Evolutionary conservation across 2,888 invertebrate species (phyloP).

Genomic region (Drosophila pegasa): DNA sequence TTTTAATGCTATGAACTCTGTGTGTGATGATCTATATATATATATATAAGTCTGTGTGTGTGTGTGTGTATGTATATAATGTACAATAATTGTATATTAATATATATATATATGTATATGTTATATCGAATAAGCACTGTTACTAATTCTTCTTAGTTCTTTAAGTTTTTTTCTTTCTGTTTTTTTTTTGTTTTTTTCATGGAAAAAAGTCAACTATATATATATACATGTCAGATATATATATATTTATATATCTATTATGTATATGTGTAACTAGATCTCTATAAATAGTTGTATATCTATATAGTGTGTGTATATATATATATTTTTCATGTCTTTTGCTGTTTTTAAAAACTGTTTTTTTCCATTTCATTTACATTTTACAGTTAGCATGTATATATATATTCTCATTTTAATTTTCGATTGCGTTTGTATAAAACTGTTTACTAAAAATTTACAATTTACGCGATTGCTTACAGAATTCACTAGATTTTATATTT

Average conservation of each 20-base stretch:
- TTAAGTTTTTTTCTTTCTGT: constrained; percentile 15
- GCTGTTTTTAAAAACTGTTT: constrained; percentile 49
- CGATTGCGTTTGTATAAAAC: constrained; percentile 58
- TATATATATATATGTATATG: constrained; percentile 25
- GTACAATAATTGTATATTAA: constrained; percentile 51
- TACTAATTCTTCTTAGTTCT: constrained; percentile 18
- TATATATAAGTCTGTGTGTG: background rate
- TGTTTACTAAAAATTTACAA: constrained; percentile 69
- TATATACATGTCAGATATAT: constrained; percentile 20
- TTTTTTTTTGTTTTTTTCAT: constrained; percentile 69
- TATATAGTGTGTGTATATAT: constrained; percentile 29
- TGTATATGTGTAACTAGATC: constrained; percentile 12
- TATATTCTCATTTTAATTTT: constrained; percentile 9
- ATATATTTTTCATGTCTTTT: constrained; percentile 25
- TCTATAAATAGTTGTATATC: constrained; percentile 1
- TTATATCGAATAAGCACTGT: constrained; percentile 46
- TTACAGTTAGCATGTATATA: constrained; percentile 37
- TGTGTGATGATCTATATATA: constrained; percentile 20
- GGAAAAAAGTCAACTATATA: constrained; percentile 76
- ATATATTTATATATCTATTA: constrained; percentile 13
- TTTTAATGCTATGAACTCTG: background rate
- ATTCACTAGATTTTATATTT: constrained; percentile 44
- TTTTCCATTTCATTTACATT: constrained; percentile 11
- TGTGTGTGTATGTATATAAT: constrained; percentile 27
- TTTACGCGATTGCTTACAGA: constrained; percentile 70